These are phyloP conservation scores for Amblyraja radiata DNA, from an alignment of 2,797 vertebrate species.

Conservation along the genomic window DNA sequence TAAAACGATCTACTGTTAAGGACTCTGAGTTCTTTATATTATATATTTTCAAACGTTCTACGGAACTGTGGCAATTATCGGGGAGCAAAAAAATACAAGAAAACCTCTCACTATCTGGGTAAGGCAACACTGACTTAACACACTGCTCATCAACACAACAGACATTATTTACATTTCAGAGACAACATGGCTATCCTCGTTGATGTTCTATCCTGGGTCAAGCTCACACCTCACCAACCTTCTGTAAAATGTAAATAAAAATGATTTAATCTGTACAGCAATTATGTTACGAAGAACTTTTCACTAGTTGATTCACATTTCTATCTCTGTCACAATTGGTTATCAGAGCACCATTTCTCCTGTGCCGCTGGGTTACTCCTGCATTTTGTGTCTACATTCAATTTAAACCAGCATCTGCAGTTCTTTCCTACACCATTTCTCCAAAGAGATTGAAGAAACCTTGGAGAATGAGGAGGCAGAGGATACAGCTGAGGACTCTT, in stretches of 20 bases:
- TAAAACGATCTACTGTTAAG: background rate
- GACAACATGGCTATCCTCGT: conserved; percentile 17
- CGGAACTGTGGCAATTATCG: conserved; percentile 41
- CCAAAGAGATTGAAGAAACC: background rate
- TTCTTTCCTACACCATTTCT: background rate
- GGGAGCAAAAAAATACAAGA: conserved; percentile 45
- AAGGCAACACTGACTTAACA: conserved; percentile 59
- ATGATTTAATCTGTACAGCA: conserved; percentile 20
- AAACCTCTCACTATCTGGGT: conserved; percentile 50
- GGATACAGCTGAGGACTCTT: background rate
- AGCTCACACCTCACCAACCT: conserved; percentile 17
- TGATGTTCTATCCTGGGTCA: conserved; percentile 9
- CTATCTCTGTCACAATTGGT: background rate
- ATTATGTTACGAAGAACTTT: background rate
- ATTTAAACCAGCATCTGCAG: too few species aligned
- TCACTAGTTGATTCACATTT: conserved; percentile 7
- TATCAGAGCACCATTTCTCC: background rate
- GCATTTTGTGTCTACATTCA: too few species aligned
- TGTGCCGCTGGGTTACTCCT: too few species aligned
- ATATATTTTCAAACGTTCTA: conserved; percentile 21
- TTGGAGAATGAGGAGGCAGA: background rate
- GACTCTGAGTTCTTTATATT: conserved; percentile 35
- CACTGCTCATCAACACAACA: conserved; percentile 50
- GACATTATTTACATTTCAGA: conserved; percentile 67
- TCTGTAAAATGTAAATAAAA: conserved; percentile 34